A percentile compares a stretch with the other conserved stretches of the same genome.
phyloP scores from a whole-genome alignment of 2,797 vertebrate genomes.

The Acanthornis magna region DNA sequence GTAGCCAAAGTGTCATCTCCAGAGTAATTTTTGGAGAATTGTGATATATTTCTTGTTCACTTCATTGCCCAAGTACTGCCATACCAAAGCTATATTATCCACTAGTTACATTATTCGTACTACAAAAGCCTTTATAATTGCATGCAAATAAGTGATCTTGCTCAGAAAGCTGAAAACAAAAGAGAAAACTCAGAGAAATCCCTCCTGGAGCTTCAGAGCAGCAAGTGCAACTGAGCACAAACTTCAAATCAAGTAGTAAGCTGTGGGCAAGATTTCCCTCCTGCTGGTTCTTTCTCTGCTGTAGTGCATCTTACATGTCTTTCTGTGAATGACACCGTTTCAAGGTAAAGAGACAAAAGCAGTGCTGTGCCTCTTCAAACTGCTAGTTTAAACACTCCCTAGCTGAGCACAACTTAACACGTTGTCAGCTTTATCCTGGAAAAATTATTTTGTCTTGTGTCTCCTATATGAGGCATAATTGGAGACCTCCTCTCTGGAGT shows the following conservation, averaged over 20 bases:
- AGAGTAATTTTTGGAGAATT: neutral
- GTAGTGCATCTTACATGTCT: neutral
- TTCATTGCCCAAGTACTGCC: neutral
- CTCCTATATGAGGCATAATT: neutral
- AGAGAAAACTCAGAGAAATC: neutral
- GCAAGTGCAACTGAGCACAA: neutral
- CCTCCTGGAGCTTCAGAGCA: neutral
- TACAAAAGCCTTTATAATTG: neutral
- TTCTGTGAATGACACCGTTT: neutral
- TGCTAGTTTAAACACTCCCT: neutral
- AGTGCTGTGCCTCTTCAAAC: neutral
- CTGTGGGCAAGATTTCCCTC: constrained; percentile 5
- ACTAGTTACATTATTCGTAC: neutral
- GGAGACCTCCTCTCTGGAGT: neutral
- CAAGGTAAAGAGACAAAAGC: neutral
- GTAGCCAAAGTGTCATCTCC: neutral
- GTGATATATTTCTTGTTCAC: neutral
- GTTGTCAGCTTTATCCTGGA: neutral
- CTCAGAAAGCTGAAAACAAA: constrained; percentile 21
- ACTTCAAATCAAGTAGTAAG: constrained; percentile 14
- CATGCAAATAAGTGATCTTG: neutral
- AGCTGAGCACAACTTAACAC: neutral
- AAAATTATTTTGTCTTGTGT: neutral
- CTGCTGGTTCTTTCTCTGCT: neutral
- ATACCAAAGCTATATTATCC: neutral